Evolutionary conservation across 1,140 invertebrate species (phyloP), one percentile per base, ranked within the genome.

Genomic region (Copidosoma floridanum): DNA sequence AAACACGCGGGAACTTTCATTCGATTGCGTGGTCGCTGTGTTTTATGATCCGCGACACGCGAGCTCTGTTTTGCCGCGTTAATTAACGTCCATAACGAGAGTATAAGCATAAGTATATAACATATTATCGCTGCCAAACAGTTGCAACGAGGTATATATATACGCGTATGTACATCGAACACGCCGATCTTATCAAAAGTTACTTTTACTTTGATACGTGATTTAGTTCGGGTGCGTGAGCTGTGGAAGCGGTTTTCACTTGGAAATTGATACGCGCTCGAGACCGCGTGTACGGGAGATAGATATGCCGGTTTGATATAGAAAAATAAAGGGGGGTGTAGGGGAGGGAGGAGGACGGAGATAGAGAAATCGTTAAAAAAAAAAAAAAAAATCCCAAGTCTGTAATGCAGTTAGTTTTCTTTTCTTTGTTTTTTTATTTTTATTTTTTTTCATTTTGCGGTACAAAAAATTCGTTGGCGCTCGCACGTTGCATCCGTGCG

Each of bases 361-460:
- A 54, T n/a, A n/a, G n/a, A n/a, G n/a, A n/a, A n/a, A n/a, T n/a
- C n/a, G n/a, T n/a, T n/a, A n/a, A n/a, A n/a, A n/a, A n/a, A n/a
- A n/a, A n/a, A n/a, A n/a, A n/a, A n/a, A n/a, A n/a, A n/a, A n/a
- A n/a, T n/a, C n/a, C n/a, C n/a, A n/a, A n/a, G n/a, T n/a, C n/a
- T n/a, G n/a, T n/a, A n/a, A n/a, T n/a, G n/a, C n/a, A 43, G 12
- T 1, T 27, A 41, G n/a, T n/a, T 23, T 48, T 51, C 8, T 32
- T 37, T 35, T 58, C 20, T 58, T 47, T 20, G 12, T 59, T 59
- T 53, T 20, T 27, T 46, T 6, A 52, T 7, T 44, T 59, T 59
- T 59, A 52, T 60, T 60, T 50, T 51, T 41, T 14, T 41, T 41
- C 38, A 41, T 5, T 54, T 38, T 53, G 50, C 50, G 48, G 51